Evolutionary conservation across 1,140 invertebrate genomes (phyloP), one percentile per base, ranked within the genome.

Genomic region (Elymnias hypermnestra): DNA sequence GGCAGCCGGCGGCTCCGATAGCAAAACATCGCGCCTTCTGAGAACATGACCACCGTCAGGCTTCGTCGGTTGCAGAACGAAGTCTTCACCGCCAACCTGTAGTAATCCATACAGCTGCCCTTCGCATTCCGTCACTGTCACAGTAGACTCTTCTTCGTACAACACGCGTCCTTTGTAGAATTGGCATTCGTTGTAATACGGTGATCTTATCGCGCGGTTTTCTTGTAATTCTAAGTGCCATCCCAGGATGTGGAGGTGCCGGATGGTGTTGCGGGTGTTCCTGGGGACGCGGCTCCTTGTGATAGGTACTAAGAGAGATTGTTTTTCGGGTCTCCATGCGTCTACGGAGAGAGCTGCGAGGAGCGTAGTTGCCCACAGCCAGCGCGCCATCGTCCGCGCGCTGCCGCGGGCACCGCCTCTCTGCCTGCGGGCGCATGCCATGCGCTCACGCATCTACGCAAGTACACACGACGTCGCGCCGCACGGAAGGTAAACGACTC

Each of bases 401-500:
- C 67, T 55, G 72, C 64, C 75, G 77, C 67, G 65, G 67, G 67
- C 71, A 55, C 53, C 61, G 67, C 60, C 68, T 63, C 66, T 78
- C 68, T 76, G 75, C 35, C 53, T 49, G 60, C 38, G 55, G 65
- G 57, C 55, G 57, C 56, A 48, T 58, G 59, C 48, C 60, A 59
- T 77, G 70, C 72, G 68, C 77, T 73, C 56, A 78, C 75, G 75
- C 75, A 76, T 72, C 53, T 73, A 79, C 82, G 75, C 75, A 36
- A 17, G 3, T 21, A 36, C 33, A 78, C 78, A 81, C 78, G 72
- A 65, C 77, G 82, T 74, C 81, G 77, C 77, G 77, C 57, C 73
- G 69, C 71, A 63, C 68, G 67, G 73, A 81, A 78, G 77, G 78
- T 85, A 82, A 82, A 82, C 77, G 78, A 83, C 78, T 82, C 73